Evolutionary conservation across 2,113 vertebrate species (phyloP), one percentile per base, ranked within the genome.

Genomic region (Nothocercus julius): DNA sequence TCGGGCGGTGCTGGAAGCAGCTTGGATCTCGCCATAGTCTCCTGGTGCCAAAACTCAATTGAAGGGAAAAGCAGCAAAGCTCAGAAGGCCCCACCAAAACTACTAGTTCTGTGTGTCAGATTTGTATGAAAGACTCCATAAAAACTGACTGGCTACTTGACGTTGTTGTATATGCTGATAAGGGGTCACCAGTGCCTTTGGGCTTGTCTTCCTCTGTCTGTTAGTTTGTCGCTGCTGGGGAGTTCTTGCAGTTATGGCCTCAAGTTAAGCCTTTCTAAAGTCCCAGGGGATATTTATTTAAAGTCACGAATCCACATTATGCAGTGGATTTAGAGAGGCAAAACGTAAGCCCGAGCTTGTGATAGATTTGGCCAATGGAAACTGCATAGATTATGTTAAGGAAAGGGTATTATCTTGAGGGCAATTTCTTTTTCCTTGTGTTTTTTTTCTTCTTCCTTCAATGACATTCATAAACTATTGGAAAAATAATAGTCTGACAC

Each of bases 241-340:
- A 24, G 9, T 17, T 36, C 11, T 24, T 5, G 32, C 73, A 4
- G 54, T 19, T 28, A 38, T 6, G 20, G 18, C 20, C 2, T 17
- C 30, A 4, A 20, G 49, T 25, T 3, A 45, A 0, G 7, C 42
- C 24, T 10, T 11, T 44, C 1, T 2, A 0, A 24, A 53, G 9
- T 53, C 53, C 13, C 12, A 13, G 9, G 2, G 28, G 7, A 7
- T 13, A 11, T 16, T 70, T 18, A 0, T 36, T 27, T 4, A 3
- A 59, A 18, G 9, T 3, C 3, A 75, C 49, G 11, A 49, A 36
- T 70, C 22, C 16, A 27, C 45, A 36, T 18, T 70, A 51, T 34
- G 22, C 22, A 28, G 47, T 13, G 58, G 44, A 22, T 34, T 38
- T 2, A 44, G 49, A 59, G 64, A 9, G 19, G 20, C 12, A 30